Base-by-base conservation (phyloP, 2,113 vertebrate genomes). In the Notarius lentiginosus region DNA sequence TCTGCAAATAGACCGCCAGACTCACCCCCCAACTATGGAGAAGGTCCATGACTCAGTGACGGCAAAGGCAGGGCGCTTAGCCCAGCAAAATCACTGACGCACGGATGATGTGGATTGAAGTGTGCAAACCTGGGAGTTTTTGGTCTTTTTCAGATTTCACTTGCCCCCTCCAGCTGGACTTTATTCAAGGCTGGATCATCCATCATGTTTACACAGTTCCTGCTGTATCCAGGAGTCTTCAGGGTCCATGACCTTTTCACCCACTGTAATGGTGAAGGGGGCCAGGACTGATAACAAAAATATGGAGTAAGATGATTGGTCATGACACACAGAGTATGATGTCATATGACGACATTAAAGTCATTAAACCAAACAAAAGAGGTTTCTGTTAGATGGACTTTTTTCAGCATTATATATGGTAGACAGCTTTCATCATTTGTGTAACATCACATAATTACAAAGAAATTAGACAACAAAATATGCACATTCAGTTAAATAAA, bases 1-100 rank as follows among this genome's bases (percentile, higher is more conserved):
- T 91, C 93, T 99, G 98, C 84, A 99, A 95, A 85, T 96, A 95
- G 85, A 83, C 93, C 0, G 95, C 95, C 0, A 96, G 92, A 61
- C 91, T 95, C 76, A 99, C 91, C 66, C 97, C 98, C 12, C 90
- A 88, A 56, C 97, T 95, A 0, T 99, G 97, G 73, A 99, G 94
- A 87, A 93, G 81, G 34, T 99, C 94, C 97, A 99, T 98, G 72
- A 79, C 91, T 73, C 65, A 30, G 18, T 82, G 75, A 17, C 2
- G 88, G 72, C 83, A 92, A 93, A 94, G 93, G 94, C 87, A 88
- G 88, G 22, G 80, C 9, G 47, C 58, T 79, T 55, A 55, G 47
- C 60, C 66, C 4, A 58, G 81, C 72, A 63, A 81, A 0, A n/a
- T 9, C 18, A 72, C 60, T 81, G 60, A 75, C 10, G 70, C 18